phyloP scores from a whole-genome alignment of 2,113 vertebrate species.

The Corapipo altera region DNA sequence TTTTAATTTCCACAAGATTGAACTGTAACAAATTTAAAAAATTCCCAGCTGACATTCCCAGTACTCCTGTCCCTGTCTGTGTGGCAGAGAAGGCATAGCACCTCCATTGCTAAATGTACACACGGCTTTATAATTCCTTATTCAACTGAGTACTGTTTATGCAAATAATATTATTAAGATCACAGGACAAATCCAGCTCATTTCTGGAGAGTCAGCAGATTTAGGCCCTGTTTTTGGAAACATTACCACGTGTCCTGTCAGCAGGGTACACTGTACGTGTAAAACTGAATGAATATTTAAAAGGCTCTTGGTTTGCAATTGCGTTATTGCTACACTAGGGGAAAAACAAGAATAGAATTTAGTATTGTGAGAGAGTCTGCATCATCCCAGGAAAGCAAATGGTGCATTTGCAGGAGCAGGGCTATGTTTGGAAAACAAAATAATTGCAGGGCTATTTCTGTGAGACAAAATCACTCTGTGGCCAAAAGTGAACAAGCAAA shows the following conservation, averaged over 20 bases:
- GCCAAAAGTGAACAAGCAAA: not conserved
- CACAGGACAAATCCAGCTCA: not conserved
- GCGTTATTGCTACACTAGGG: not conserved
- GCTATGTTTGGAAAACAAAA: not conserved
- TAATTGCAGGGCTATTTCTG: not conserved
- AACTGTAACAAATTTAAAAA: not conserved
- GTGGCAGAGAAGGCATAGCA: not conserved
- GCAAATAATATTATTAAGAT: not conserved
- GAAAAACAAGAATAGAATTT: not conserved
- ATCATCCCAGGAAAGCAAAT: not conserved
- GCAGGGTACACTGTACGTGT: accelerated
- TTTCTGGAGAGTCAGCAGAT: not conserved
- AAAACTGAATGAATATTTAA: not conserved
- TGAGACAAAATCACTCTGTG: not conserved
- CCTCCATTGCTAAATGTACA: not conserved
- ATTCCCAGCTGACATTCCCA: not conserved
- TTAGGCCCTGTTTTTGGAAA: not conserved
- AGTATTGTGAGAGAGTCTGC: not conserved
- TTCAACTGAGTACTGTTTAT: not conserved
- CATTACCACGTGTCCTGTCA: not conserved
- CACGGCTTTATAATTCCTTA: not conserved
- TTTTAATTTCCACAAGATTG: not conserved
- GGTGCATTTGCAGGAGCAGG: not conserved
- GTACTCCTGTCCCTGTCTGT: not conserved
- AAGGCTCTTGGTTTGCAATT: not conserved